These are phyloP conservation scores for Rhagonycha fulva DNA, from an alignment of 2,888 invertebrate genomes.

Conservation along the genomic window DNA sequence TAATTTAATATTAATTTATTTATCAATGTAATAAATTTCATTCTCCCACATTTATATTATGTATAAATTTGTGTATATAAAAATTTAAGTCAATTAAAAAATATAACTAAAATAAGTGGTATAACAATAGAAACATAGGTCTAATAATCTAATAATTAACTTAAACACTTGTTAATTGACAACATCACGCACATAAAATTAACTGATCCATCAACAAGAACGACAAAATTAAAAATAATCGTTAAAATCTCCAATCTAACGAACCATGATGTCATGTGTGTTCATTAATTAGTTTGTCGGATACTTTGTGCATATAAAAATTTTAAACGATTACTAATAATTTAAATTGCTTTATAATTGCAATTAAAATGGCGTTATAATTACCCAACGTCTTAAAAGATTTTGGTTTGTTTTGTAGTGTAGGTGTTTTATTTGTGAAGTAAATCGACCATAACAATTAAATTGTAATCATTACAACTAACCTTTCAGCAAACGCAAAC, in stretches of 20 bases:
- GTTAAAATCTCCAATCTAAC: conserved; percentile 45
- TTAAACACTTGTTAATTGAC: conserved; percentile 53
- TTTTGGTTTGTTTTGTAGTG: not conserved
- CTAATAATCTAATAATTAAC: conserved; percentile 46
- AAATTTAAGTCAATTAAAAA: conserved; percentile 19
- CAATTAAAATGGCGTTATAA: conserved; percentile 13
- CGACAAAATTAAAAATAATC: conserved; percentile 33
- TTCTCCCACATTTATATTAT: not conserved
- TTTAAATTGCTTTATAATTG: conserved; percentile 16
- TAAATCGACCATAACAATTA: not conserved
- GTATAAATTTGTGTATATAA: conserved; percentile 13
- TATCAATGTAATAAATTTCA: not conserved
- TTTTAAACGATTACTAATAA: conserved; percentile 23
- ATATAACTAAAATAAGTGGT: conserved; percentile 11
- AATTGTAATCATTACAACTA: conserved; percentile 41
- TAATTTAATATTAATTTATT: not conserved
- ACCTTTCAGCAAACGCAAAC: conserved; percentile 67
- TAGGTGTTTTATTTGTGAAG: not conserved
- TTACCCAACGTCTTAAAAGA: conserved; percentile 8
- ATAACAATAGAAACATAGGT: conserved; percentile 21
- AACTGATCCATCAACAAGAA: conserved; percentile 43
- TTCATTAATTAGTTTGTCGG: conserved; percentile 47
- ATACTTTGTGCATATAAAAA: conserved; percentile 20
- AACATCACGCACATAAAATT: conserved; percentile 50
- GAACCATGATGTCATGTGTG: conserved; percentile 47